These are phyloP conservation scores for Aricia artaxerxes DNA, from an alignment of 2,888 invertebrate genomes.

Conservation along the genomic window DNA sequence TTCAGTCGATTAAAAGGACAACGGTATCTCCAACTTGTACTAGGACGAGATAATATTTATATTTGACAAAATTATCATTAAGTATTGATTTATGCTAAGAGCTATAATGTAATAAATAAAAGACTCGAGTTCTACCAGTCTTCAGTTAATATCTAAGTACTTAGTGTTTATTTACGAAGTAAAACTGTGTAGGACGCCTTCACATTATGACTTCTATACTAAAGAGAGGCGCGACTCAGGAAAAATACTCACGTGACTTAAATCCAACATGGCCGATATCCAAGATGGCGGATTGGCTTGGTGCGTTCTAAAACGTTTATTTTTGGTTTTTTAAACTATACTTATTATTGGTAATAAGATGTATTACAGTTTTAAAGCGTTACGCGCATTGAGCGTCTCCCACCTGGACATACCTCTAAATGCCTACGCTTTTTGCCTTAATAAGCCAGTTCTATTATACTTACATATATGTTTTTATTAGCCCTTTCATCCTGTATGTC, in stretches of 20 bases:
- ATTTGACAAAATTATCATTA: slow-evolving; percentile 7
- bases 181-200: neutral
- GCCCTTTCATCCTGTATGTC: neutral
- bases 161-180: neutral
- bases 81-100: slow-evolving; percentile 26
- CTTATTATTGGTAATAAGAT: too few relatives aligned
- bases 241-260: too few relatives aligned
- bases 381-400: too few relatives aligned
- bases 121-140: neutral
- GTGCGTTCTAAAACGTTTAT: too few relatives aligned
- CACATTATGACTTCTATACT: neutral
- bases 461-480: neutral
- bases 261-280: too few relatives aligned
- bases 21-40: neutral
- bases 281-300: too few relatives aligned
- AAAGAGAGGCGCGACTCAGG: too few relatives aligned
- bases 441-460: neutral
- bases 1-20: neutral
- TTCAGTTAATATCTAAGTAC: slow-evolving; percentile 1
- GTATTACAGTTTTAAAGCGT: too few relatives aligned
- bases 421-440: too few relatives aligned
- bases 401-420: too few relatives aligned
- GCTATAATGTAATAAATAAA: slow-evolving; percentile 26
- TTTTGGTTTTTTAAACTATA: too few relatives aligned
- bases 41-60: neutral